Percentiles rank a stretch among this genome's conserved stretches.
These are phyloP conservation scores for Homarus gammarus DNA, from an alignment of 2,888 invertebrate genomes.

Conservation along the genomic window DNA sequence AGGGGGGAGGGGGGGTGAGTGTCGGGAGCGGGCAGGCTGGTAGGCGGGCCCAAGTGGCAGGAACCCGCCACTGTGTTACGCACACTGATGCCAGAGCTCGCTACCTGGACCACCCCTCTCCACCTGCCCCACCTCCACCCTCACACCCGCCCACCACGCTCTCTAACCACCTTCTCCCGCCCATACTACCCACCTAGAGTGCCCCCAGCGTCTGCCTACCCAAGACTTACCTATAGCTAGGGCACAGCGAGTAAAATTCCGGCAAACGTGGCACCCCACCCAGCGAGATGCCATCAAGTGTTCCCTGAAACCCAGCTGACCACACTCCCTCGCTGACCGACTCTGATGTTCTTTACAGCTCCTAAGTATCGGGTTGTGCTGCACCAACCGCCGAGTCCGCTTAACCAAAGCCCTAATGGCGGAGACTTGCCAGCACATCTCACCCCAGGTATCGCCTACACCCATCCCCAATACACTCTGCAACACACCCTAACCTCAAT, in stretches of 20 bases:
- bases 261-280: slow-evolving; percentile 27
- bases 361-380: slow-evolving; percentile 53
- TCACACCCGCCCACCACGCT: slow-evolving; percentile 18
- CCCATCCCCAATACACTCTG: not conserved
- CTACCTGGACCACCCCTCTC: slow-evolving; percentile 2
- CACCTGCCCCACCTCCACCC: slow-evolving; percentile 9
- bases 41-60: slow-evolving; percentile 52
- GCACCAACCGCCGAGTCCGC: slow-evolving; percentile 27
- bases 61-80: slow-evolving; percentile 67
- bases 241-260: slow-evolving; percentile 22
- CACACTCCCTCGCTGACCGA: slow-evolving; percentile 47
- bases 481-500: not conserved
- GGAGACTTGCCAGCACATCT: not conserved
- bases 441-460: not conserved
- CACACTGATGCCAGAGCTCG: slow-evolving; percentile 60
- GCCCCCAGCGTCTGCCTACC: not conserved
- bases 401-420: slow-evolving; percentile 38
- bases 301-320: slow-evolving; percentile 40
- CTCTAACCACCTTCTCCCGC: not conserved
- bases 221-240: not conserved
- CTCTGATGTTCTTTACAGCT: slow-evolving; percentile 60
- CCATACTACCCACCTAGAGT: not conserved
- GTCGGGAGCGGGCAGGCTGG: slow-evolving; percentile 3
- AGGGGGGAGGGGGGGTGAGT: not conserved
- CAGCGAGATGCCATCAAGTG: slow-evolving; percentile 47